Evolutionary conservation across 92 coral and sea anemone species (phyloP), one percentile per base, ranked within the genome.

Genomic region (Epizoanthus stellaris): DNA sequence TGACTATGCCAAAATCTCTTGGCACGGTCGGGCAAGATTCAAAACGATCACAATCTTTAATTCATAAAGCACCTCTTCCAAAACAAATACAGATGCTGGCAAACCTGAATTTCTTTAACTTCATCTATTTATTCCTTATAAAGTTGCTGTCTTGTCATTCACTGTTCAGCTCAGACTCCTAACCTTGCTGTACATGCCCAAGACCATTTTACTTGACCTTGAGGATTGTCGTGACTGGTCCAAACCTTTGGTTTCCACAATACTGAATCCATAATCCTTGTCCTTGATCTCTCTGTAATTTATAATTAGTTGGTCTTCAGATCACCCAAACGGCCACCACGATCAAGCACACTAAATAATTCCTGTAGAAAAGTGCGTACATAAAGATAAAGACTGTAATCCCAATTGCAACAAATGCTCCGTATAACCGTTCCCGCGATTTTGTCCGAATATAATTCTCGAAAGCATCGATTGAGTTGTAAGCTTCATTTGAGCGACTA

Each of bases 281-380:
- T 52, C 56, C 56, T 52, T 52, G 56, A 52, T 52, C 56, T 9
- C 56, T 10, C 56, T 9, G 56, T 13, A 52, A 52, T 52, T 45
- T 52, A 52, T 52, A 52, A 0, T 52, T 52, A 7, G 47, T 7
- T 52, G 56, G 15, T 7, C 56, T 43, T 70, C 65, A 79, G 42
- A 79, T 88, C 14, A 96, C 86, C 98, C 98, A 96, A 12, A 96
- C 94, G 11, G 98, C 98, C 70, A 96, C 85, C 69, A 94, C 95
- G 66, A 96, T 94, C 88, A 96, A 45, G 5, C 88, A 95, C 16
- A 96, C 95, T 34, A 95, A 88, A 76, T 89, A 96, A 87, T 96
- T 96, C 4, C 96, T 98, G 87, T 90, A 89, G 85, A 87, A 94
- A 52, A 96, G 43, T 6, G 98, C 94, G 49, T 89, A 81, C 66